Conservation (phyloP, 2,888 invertebrate species). For the Eilema caniola region DNA sequence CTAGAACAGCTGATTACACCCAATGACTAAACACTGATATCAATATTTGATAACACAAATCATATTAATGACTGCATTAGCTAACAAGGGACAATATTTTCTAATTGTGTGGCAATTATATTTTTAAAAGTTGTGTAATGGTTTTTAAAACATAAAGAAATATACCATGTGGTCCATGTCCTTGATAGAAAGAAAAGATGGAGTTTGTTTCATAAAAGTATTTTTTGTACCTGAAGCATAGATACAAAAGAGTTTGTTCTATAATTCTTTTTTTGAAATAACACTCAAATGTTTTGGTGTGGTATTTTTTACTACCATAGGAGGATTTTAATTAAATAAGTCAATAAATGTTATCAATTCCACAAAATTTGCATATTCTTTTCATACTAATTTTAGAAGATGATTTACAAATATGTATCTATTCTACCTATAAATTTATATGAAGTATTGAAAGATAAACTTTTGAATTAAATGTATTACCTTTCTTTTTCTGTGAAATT, state of each 20-base stretch:
- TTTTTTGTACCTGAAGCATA: too few species aligned
- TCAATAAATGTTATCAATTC: constrained; percentile 36
- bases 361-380: constrained; percentile 32
- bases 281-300: too few species aligned
- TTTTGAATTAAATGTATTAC: neutral
- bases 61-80: neutral
- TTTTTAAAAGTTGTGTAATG: neutral
- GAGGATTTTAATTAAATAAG: constrained; percentile 38
- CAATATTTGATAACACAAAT: constrained; percentile 4
- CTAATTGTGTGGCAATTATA: neutral
- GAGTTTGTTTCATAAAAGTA: too few species aligned
- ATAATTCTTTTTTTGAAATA: too few species aligned
- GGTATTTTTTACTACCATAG: neutral
- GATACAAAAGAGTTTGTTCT: too few species aligned
- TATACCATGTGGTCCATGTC: too few species aligned
- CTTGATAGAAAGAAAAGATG: too few species aligned
- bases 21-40: constrained; percentile 8
- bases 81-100: neutral
- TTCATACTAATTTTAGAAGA: constrained; percentile 42
- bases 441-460: neutral
- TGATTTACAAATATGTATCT: constrained; percentile 22
- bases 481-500: neutral
- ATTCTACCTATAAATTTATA: neutral
- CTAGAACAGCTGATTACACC: constrained; percentile 29
- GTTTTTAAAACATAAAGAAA: neutral